Percentiles rank a stretch among this genome's conserved stretches.
Evolutionary conservation across 2,797 vertebrate genomes (phyloP).

Genomic region (Sarcoramphus papa): DNA sequence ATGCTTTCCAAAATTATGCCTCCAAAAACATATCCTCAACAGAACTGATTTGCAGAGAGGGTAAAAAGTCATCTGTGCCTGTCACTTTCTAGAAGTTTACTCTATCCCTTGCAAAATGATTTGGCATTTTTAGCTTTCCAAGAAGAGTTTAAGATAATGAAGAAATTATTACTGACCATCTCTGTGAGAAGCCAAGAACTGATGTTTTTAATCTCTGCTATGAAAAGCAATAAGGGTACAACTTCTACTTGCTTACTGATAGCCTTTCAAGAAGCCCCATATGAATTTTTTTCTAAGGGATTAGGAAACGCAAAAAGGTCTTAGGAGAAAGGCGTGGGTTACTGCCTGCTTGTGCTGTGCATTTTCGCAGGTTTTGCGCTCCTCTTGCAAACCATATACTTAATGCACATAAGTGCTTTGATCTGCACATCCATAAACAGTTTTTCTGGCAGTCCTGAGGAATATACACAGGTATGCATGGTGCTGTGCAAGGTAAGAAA

Average conservation of each 20-base stretch:
- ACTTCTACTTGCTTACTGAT: background rate
- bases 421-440: background rate
- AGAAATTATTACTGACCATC: background rate
- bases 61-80: background rate
- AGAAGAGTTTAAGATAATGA: background rate
- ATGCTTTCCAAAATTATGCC: background rate
- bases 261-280: background rate
- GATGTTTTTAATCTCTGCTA: background rate
- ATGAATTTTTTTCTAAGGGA: background rate
- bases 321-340: background rate
- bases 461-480: background rate
- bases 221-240: background rate
- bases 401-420: fast-evolving
- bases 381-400: background rate
- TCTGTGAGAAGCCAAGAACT: background rate
- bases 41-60: background rate
- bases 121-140: background rate
- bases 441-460: background rate
- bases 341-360: background rate
- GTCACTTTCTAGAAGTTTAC: background rate
- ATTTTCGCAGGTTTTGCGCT: background rate
- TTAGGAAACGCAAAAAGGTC: background rate
- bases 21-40: background rate
- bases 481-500: background rate
- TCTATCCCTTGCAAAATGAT: background rate